phyloP scores from a whole-genome alignment of 2,797 vertebrate genomes.

The Microchirus variegatus region DNA sequence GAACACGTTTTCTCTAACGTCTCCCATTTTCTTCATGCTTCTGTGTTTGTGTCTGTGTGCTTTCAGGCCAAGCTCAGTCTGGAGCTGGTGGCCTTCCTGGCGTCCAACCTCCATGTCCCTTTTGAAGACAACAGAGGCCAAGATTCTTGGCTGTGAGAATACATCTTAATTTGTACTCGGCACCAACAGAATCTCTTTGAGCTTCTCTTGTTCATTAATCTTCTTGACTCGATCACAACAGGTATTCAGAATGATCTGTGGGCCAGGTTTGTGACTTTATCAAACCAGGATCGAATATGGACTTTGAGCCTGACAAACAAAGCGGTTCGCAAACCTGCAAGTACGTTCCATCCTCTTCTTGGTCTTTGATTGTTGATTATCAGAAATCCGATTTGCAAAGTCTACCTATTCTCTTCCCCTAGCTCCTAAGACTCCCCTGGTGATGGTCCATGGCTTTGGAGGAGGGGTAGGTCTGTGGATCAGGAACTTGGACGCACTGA shows the following conservation, averaged over 20 bases:
- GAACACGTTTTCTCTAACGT: not conserved
- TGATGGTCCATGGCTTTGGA: conserved; percentile 93
- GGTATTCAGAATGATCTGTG: conserved; percentile 89
- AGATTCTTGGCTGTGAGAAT: conserved; percentile 89
- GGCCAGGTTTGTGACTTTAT: conserved; percentile 88
- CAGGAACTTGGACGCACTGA: conserved; percentile 87
- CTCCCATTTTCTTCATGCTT: not conserved
- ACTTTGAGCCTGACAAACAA: conserved; percentile 85
- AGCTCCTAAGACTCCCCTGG: conserved; percentile 83
- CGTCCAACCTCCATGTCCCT: conserved; percentile 93
- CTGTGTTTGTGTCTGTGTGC: conserved; percentile 10
- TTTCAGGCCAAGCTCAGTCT: conserved; percentile 76
- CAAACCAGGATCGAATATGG: conserved; percentile 89
- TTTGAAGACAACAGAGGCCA: conserved; percentile 91
- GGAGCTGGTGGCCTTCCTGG: conserved; percentile 92
- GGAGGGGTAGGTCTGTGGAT: conserved; percentile 93
- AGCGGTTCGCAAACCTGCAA: conserved; percentile 41
- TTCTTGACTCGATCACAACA: conserved; percentile 49
- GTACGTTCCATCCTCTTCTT: conserved; percentile 35
- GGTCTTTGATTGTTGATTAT: not conserved
- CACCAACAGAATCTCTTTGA: not conserved
- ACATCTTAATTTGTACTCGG: not conserved
- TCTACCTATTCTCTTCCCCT: not conserved
- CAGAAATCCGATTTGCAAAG: not conserved
- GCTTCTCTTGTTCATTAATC: not conserved